Conservation (phyloP, 2,113 vertebrate genomes). For the Cochlearius cochlearius region DNA sequence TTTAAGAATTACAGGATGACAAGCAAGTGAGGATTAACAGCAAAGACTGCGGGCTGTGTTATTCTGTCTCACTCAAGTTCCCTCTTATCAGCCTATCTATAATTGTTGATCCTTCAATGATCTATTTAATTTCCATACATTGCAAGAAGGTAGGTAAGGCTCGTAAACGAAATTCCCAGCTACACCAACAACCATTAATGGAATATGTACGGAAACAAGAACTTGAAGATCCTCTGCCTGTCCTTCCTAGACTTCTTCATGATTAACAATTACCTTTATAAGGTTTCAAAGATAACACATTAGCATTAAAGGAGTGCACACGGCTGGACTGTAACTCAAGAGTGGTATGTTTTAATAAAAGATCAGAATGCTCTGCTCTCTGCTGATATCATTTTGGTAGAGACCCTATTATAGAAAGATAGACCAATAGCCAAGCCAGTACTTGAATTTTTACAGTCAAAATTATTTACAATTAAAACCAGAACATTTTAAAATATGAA, state of each 20-base stretch:
- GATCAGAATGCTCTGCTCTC: background rate
- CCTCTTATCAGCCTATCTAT: background rate
- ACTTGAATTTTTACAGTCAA: background rate
- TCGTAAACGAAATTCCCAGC: background rate
- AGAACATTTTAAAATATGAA: background rate
- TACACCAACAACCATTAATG: background rate
- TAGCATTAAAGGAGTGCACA: background rate
- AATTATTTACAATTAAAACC: background rate
- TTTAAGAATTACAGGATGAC: background rate
- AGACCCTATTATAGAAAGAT: background rate
- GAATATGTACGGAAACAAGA: background rate
- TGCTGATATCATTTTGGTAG: background rate
- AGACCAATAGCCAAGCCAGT: background rate
- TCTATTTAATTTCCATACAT: background rate
- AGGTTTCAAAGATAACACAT: background rate
- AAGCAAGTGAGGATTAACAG: background rate
- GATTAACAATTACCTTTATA: background rate
- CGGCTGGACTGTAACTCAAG: background rate
- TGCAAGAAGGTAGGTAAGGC: background rate
- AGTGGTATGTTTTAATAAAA: background rate
- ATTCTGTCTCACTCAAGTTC: background rate
- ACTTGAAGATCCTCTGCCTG: background rate
- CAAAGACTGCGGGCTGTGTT: background rate
- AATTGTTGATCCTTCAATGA: background rate
- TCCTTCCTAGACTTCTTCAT: background rate